These are phyloP conservation scores for Perccottus glenii DNA, from an alignment of 2,113 vertebrate genomes.

Conservation along the genomic window DNA sequence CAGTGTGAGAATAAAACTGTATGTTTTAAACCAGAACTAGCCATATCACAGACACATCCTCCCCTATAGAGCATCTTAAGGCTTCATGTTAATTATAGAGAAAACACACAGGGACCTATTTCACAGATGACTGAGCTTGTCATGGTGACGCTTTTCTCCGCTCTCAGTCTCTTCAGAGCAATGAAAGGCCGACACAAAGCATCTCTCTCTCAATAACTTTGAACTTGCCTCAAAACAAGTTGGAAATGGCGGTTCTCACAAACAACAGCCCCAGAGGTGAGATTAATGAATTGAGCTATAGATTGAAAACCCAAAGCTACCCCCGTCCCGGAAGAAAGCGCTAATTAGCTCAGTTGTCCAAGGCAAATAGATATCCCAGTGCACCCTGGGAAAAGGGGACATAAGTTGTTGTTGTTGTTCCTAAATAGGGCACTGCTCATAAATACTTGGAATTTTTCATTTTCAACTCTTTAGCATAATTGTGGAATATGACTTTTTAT, in stretches of 20 bases:
- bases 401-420: slow-evolving; percentile 39
- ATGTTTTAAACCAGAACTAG: slow-evolving; percentile 20
- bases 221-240: slow-evolving; percentile 72
- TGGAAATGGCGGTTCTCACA: slow-evolving; percentile 78
- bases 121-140: slow-evolving; percentile 81
- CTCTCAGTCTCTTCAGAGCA: slow-evolving; percentile 67
- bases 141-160: slow-evolving; percentile 76
- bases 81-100: slow-evolving; percentile 75
- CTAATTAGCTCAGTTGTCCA: slow-evolving; percentile 77
- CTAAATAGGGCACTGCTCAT: background rate
- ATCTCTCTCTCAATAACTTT: slow-evolving; percentile 70
- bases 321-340: slow-evolving; percentile 53
- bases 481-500: no score
- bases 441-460: no score
- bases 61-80: slow-evolving; percentile 68
- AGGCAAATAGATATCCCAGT: slow-evolving; percentile 32
- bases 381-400: slow-evolving; percentile 37
- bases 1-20: background rate
- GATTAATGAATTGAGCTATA: slow-evolving; percentile 70
- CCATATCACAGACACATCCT: slow-evolving; percentile 25
- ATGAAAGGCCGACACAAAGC: slow-evolving; percentile 68
- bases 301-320: slow-evolving; percentile 38
- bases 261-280: slow-evolving; percentile 67
- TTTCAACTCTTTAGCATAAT: no score
- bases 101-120: slow-evolving; percentile 71